Conservation (phyloP, 2,888 invertebrate genomes). For the Caenorhabditis sp. region DNA sequence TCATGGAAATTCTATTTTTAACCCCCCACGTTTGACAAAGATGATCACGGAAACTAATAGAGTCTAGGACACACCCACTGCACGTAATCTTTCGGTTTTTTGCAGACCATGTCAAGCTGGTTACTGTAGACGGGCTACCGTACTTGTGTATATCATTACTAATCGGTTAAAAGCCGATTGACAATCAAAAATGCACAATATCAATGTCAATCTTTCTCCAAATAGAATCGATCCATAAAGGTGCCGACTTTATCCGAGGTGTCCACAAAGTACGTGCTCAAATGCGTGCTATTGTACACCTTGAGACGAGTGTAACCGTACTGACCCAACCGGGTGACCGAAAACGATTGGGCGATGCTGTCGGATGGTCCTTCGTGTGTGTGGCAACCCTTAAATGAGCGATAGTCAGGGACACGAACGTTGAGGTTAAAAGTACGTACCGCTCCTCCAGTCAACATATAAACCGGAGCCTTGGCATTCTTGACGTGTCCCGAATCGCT, state of each 20-base stretch:
- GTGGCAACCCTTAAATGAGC: slow-evolving; percentile 54
- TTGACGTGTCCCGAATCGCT: slow-evolving; percentile 33
- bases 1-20: slow-evolving; percentile 50
- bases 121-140: no score
- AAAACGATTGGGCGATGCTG: slow-evolving; percentile 48
- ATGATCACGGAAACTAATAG: no score
- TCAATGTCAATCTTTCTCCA: slow-evolving; percentile 30
- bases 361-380: slow-evolving; percentile 37
- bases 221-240: slow-evolving; percentile 39
- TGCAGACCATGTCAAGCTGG: no score
- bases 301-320: slow-evolving; percentile 58
- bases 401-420: no score
- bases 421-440: slow-evolving; percentile 28
- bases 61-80: no score
- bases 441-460: slow-evolving; percentile 60
- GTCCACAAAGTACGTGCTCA: slow-evolving; percentile 58
- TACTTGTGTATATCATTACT: no score
- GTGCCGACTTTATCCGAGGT: slow-evolving; percentile 49
- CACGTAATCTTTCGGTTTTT: no score
- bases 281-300: slow-evolving; percentile 36
- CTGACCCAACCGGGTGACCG: slow-evolving; percentile 47
- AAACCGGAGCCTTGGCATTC: slow-evolving; percentile 62
- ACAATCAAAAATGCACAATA: no score
- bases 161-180: not conserved
- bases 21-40: not conserved